Percentiles rank a stretch among this genome's conserved stretches.
These are phyloP conservation scores for Oreortyx pictus DNA, from an alignment of 2,797 vertebrate species.

Conservation along the genomic window DNA sequence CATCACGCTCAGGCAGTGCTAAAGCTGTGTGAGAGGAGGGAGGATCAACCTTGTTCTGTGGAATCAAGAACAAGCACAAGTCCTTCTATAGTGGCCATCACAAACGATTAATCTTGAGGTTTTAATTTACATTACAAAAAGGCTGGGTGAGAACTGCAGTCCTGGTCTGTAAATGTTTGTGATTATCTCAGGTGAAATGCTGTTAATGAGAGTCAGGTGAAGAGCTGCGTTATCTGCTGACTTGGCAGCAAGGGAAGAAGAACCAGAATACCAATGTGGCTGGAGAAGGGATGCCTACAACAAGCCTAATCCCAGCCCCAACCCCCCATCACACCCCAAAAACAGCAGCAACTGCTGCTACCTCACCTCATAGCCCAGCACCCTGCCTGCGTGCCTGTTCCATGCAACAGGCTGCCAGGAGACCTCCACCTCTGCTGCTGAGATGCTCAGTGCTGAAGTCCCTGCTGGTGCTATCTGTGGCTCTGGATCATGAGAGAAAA, in stretches of 20 bases:
- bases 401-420: slow-evolving; percentile 84
- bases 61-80: background rate
- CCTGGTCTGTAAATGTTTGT: background rate
- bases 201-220: background rate
- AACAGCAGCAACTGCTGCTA: background rate
- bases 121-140: background rate
- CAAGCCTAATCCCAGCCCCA: background rate
- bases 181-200: background rate
- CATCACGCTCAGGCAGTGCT: fast-evolving
- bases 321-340: too few species aligned
- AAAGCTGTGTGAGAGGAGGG: background rate
- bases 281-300: background rate
- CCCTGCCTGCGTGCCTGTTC: slow-evolving; percentile 81
- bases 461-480: slow-evolving; percentile 83
- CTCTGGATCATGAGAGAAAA: slow-evolving; percentile 61
- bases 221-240: background rate
- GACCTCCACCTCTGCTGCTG: slow-evolving; percentile 86
- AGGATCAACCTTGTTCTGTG: background rate
- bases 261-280: background rate
- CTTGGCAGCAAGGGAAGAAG: background rate
- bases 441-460: slow-evolving; percentile 79
- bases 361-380: slow-evolving; percentile 88
- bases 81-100: background rate
- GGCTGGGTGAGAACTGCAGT: background rate
- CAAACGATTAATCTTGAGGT: background rate